Base-by-base conservation (phyloP, 2,113 vertebrate species). In the Trematomus loennbergii region DNA sequence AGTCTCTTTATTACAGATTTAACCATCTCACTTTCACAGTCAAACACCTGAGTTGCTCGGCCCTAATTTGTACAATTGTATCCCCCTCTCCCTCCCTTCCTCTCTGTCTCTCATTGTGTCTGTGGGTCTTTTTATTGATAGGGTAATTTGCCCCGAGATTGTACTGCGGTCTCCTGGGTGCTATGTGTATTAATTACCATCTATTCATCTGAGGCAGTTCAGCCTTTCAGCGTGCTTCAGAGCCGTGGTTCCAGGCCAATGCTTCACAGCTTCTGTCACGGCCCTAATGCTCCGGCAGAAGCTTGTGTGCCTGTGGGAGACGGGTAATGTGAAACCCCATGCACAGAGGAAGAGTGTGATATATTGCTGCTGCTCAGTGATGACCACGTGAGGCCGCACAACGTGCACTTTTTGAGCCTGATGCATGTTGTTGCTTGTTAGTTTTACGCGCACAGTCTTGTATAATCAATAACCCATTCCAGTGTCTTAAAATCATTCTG, bases 171-270 rank as follows among this genome's bases (percentile, higher is more conserved):
- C 93, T 92, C 89, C 48, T 0, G 83, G 79, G 93, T 75, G 65
- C 82, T 67, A 55, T 87, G 75, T 86, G 87, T 93, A 93, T 95
- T 94, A 92, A 94, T 94, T 91, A 94, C 84, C 92, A 90, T 93
- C 89, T 88, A 89, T 93, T 93, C 87, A 91, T 94, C 72, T 79
- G 85, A 70, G 72, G 72, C 79, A 22, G 60, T 75, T 83, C 70
- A 79, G 82, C 81, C 81, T 79, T 86, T 90, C 82, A 84, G 63
- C n/a, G 2, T 46, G 53, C 81, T 83, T 75, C 62, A 33, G 69
- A 87, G 85, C 82, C 64, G 52, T 16, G 33, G 77, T 84, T 90
- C 69, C 82, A 82, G 89, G 64, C 89, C 88, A 80, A 22, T 72
- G 85, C 81, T 75, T 88, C 89, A 73, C 78, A 83, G 76, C 86